A percentile compares a stretch with the other conserved stretches of the same genome.
Conservation (phyloP, 2,113 vertebrate genomes). For the Cottus gobio region DNA sequence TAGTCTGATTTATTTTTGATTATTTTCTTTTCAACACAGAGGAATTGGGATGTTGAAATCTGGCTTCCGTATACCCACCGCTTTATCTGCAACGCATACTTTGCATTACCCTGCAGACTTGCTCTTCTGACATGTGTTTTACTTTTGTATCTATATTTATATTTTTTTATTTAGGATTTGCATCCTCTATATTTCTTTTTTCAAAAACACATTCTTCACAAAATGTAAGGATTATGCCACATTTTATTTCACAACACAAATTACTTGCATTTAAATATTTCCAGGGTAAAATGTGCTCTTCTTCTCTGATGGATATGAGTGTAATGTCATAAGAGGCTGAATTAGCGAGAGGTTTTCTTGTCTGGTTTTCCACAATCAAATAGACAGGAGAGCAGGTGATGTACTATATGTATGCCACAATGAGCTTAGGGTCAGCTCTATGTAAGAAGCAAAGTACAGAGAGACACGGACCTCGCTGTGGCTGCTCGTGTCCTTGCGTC, state of each 20-base stretch:
- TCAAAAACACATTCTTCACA: not conserved
- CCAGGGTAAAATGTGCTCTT: not conserved
- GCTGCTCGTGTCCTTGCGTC: slow-evolving; percentile 68
- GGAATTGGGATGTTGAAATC: not conserved
- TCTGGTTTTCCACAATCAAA: slow-evolving; percentile 12
- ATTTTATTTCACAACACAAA: not conserved
- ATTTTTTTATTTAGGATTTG: not conserved
- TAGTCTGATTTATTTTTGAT: not conserved
- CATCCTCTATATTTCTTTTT: not conserved
- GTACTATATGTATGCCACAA: slow-evolving; percentile 28
- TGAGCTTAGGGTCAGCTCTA: slow-evolving; percentile 48
- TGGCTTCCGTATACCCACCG: not conserved
- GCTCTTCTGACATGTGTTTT: not conserved
- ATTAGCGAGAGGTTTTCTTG: not conserved
- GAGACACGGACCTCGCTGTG: slow-evolving; percentile 26
- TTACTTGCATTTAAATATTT: not conserved
- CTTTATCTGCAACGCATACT: not conserved
- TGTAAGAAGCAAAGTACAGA: slow-evolving; percentile 37
- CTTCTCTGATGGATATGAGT: not conserved
- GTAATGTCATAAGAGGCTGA: not conserved
- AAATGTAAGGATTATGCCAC: not conserved
- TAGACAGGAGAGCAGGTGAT: slow-evolving; percentile 41
- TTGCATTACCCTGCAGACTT: not conserved
- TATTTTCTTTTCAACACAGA: not conserved
- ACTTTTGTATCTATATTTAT: not conserved